Percentiles rank a stretch among this genome's conserved stretches.
phyloP scores from a whole-genome alignment of 2,888 invertebrate species.

The Gastrophysa polygoni region DNA sequence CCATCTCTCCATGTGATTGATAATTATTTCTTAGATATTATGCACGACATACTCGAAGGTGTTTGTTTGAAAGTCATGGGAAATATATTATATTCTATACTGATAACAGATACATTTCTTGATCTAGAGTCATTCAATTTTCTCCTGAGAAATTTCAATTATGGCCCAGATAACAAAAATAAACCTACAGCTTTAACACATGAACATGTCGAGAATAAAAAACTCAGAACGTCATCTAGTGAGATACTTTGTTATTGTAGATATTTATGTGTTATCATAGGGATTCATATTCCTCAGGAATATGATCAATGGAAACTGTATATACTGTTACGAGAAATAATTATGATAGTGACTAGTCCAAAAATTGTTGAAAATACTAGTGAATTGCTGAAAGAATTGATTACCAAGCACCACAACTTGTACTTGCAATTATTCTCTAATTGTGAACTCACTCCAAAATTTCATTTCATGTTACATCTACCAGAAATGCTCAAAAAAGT shows the following conservation, averaged over 20 bases:
- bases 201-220: not conserved
- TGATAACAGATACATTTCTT: constrained; percentile 10
- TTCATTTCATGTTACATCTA: constrained; percentile 16
- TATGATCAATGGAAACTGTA: constrained; percentile 1
- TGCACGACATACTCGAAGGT: constrained; percentile 39
- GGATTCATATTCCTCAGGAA: not conserved
- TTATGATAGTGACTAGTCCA: not conserved
- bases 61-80: constrained; percentile 25
- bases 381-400: not conserved
- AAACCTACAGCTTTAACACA: constrained; percentile 1
- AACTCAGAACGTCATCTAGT: constrained; percentile 4
- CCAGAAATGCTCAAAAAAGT: constrained; percentile 9
- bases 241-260: constrained; percentile 7
- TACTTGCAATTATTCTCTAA: constrained; percentile 11
- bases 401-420: constrained; percentile 10
- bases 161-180: constrained; percentile 3
- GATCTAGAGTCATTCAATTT: not conserved
- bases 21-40: constrained; percentile 33
- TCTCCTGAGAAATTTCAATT: not conserved
- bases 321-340: constrained; percentile 4
- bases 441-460: constrained; percentile 13
- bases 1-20: constrained; percentile 28
- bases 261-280: constrained; percentile 3
- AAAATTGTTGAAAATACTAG: not conserved
- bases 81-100: constrained; percentile 23